Evolutionary conservation across 2,888 invertebrate genomes (phyloP).

Genomic region (Gibbula magus): DNA sequence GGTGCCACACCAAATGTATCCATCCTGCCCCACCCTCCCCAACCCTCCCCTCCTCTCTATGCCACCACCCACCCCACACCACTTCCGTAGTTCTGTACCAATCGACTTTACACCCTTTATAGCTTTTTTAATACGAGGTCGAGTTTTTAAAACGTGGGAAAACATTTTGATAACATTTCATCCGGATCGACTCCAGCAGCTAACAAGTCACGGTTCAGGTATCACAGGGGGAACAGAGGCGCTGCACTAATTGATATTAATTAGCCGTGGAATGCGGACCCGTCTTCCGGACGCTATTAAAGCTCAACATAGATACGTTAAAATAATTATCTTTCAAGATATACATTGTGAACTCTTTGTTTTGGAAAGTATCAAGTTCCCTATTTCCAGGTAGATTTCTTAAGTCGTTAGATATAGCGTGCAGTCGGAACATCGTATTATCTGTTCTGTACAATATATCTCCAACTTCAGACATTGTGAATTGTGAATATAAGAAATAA

Average conservation of each 20-base stretch:
- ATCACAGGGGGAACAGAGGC: not conserved
- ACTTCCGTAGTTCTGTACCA: not conserved
- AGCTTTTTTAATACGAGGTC: not conserved
- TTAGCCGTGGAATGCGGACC: not conserved
- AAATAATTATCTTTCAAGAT: no score
- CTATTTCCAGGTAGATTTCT: no score
- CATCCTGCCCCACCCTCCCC: no score
- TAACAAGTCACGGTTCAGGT: not conserved
- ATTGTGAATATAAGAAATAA: no score
- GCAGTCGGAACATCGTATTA: no score
- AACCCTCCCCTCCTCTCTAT: not conserved
- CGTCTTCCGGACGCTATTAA: no score
- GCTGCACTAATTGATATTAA: not conserved
- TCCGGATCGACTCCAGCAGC: not conserved
- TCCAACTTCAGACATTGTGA: no score
- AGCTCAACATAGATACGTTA: no score
- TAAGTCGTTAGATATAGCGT: no score
- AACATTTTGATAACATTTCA: slow-evolving; percentile 10
- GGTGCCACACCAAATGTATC: not conserved
- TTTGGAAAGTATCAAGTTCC: no score
- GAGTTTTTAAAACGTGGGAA: slow-evolving; percentile 11
- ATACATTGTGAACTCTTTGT: no score
- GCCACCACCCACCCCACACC: not conserved
- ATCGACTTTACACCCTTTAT: not conserved
- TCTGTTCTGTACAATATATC: no score